These are phyloP conservation scores for Monoplex corrugatus DNA, from an alignment of 2,888 invertebrate genomes.

Conservation along the genomic window DNA sequence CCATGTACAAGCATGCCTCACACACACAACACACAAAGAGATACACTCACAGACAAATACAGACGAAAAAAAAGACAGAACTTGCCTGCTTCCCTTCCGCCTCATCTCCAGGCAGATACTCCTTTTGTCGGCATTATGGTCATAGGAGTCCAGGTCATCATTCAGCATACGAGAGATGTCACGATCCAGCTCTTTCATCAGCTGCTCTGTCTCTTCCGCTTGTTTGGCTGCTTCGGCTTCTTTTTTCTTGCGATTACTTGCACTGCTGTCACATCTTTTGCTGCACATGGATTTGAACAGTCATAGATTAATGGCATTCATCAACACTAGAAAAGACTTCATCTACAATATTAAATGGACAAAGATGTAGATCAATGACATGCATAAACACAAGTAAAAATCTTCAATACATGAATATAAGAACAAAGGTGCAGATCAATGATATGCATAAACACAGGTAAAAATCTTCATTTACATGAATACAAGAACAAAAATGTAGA, in stretches of 20 bases:
- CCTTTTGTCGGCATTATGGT: slow-evolving; percentile 65
- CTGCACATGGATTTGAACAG: too few relatives aligned
- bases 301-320: too few relatives aligned
- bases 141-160: slow-evolving; percentile 62
- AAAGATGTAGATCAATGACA: too few relatives aligned
- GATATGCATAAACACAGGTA: too few relatives aligned
- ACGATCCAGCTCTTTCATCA: slow-evolving; percentile 76
- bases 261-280: background rate
- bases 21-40: background rate
- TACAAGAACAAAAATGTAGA: too few relatives aligned
- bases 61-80: background rate
- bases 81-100: background rate
- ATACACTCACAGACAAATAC: background rate
- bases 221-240: slow-evolving; percentile 32
- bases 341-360: too few relatives aligned
- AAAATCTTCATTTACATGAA: too few relatives aligned
- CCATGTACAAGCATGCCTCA: background rate
- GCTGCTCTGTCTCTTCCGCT: slow-evolving; percentile 48
- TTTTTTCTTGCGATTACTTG: background rate
- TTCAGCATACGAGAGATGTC: slow-evolving; percentile 76
- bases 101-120: slow-evolving; percentile 5
- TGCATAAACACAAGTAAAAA: too few relatives aligned
- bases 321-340: too few relatives aligned
- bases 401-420: too few relatives aligned
- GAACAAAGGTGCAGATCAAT: too few relatives aligned